Conservation (phyloP, 2,113 vertebrate species). For the Chaetura pelagica region DNA sequence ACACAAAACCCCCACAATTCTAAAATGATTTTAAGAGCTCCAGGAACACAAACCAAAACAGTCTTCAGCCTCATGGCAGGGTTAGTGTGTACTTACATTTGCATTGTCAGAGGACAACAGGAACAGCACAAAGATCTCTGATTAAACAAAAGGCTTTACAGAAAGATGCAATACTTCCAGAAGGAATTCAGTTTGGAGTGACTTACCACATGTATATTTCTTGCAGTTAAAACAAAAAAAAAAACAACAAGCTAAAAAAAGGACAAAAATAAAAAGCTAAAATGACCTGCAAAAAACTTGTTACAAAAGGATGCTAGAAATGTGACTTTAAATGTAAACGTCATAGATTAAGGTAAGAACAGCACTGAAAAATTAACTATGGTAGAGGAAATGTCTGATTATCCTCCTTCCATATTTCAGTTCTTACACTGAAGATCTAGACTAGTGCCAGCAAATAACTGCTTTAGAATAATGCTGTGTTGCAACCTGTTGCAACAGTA, state of each 20-base stretch:
- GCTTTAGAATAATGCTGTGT: background rate
- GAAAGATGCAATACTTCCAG: background rate
- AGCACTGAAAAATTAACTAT: background rate
- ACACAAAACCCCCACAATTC: background rate
- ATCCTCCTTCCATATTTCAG: background rate
- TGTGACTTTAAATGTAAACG: background rate
- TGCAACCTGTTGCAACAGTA: background rate
- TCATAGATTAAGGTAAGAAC: background rate
- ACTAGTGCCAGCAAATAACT: background rate
- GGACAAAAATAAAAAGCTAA: too few relatives aligned
- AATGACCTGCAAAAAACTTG: background rate
- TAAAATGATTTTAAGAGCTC: background rate
- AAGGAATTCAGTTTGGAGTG: background rate
- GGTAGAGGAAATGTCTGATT: background rate
- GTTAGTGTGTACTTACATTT: background rate
- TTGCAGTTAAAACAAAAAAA: background rate
- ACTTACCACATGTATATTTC: background rate
- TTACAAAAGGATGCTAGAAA: background rate
- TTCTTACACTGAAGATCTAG: background rate
- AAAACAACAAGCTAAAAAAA: too few relatives aligned
- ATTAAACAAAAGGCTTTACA: background rate
- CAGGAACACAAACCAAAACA: background rate
- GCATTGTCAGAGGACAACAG: background rate
- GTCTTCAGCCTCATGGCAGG: too few relatives aligned
- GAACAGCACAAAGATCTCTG: background rate